A percentile compares a stretch with the other conserved stretches of the same genome.
phyloP scores from a whole-genome alignment of 2,888 invertebrate genomes.

The Lacanobia oleracea region DNA sequence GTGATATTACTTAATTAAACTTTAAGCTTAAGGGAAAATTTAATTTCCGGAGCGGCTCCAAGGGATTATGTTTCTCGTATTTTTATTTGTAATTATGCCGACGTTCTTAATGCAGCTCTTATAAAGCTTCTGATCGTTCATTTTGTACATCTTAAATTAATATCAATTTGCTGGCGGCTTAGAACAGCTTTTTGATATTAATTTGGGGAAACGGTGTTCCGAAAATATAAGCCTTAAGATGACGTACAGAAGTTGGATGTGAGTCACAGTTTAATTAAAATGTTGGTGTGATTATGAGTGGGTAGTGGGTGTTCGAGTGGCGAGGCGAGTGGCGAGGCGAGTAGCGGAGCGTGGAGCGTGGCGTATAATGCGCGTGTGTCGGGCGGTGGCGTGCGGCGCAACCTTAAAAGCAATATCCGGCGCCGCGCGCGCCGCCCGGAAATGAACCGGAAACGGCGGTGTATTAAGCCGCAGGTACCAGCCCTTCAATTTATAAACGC shows the following conservation, averaged over 20 bases:
- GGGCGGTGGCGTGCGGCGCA: conserved; percentile 85
- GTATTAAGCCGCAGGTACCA: conserved; percentile 91
- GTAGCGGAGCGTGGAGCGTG: conserved; percentile 65
- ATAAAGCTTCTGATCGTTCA: conserved; percentile 64
- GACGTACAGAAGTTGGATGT: conserved; percentile 4
- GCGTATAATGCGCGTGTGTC: conserved; percentile 71
- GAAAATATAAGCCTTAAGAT: conserved; percentile 31
- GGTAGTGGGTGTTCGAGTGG: conserved; percentile 55
- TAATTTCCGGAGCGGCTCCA: conserved; percentile 84
- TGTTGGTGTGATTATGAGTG: conserved; percentile 33
- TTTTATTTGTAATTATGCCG: conserved; percentile 75
- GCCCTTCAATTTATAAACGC: conserved; percentile 91
- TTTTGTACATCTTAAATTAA: conserved; percentile 55
- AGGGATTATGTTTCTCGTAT: conserved; percentile 80
- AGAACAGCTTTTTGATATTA: conserved; percentile 36
- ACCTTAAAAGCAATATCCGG: conserved; percentile 91
- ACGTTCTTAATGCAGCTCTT: conserved; percentile 66
- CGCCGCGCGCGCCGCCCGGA: conserved; percentile 89
- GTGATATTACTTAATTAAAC: conserved; percentile 87
- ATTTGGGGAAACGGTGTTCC: conserved; percentile 36
- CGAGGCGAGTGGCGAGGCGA: conserved; percentile 65
- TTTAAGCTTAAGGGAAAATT: conserved; percentile 86
- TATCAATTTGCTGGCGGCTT: conserved; percentile 37
- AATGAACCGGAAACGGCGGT: conserved; percentile 91
- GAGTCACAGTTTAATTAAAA: conserved; percentile 37